Evolutionary conservation across 2,888 invertebrate genomes (phyloP), one percentile per base, ranked within the genome.

Genomic region (Clepsis dumicolana): DNA sequence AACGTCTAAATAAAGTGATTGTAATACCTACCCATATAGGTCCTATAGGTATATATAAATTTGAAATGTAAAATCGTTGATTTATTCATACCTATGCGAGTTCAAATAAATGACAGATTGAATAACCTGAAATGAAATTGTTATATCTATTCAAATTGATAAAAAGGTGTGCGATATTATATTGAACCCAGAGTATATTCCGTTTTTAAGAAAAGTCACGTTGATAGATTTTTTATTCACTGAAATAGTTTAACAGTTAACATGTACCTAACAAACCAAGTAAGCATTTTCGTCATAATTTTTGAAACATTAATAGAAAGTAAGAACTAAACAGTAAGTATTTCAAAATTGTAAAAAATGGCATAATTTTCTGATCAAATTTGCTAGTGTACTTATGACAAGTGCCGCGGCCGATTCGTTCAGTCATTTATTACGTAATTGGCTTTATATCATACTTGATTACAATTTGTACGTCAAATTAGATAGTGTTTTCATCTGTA

Each of bases 1-100:
- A n/a, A n/a, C n/a, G n/a, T n/a, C n/a, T n/a, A n/a, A n/a, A n/a
- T 5, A n/a, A 21, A 5, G 25, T 48, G 48, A 12, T 14, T 56
- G 10, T 32, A 14, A 21, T 4, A 56, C n/a, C n/a, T 29, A 48
- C 21, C 44, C 44, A 44, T 44, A 10, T 48, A n/a, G n/a, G n/a
- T n/a, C 4, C 38, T n/a, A 38, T 12, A 35, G 29, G 38, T 44
- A 12, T 48, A 53, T 44, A 12, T 48, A 50, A 64, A 50, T 32
- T 24, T 41, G 64, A 56, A 54, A 8, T 41, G 32, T 24, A 38
- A 38, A 56, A 32, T 25, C 1, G 12, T 57, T 25, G n/a, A 38
- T 24, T 21, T 35, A 57, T 38, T 38, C 35, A 18, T 21, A 48
- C 21, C 12, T 24, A 21, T 21, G 4, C 21, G 2, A 24, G 21